Evolutionary conservation across 2,888 invertebrate species (phyloP), one percentile per base, ranked within the genome.

Genomic region (Leptothorax acervorum): DNA sequence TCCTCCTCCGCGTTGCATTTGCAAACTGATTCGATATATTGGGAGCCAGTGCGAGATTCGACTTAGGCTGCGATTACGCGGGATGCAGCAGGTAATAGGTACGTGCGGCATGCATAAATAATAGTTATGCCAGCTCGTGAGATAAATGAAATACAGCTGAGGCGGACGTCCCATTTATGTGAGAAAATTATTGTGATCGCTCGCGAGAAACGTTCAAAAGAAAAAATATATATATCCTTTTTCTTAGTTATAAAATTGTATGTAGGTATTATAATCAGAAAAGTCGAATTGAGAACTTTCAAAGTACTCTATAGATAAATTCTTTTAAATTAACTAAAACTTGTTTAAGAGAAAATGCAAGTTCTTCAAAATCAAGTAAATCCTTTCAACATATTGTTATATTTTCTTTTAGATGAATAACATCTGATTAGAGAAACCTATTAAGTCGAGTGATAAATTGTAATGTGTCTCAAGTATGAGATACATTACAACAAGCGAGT

Each of bases 101-200:
- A 83, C 60, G 63, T 35, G 70, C 68, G 35, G 85, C 82, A 82
- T 87, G 82, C 90, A 89, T 86, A 88, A 86, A 78, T 85, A 84
- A 84, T 84, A 70, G 57, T 70, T 83, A 68, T 75, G 65, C 53
- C 60, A 55, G 62, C 51, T 65, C 74, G 78, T 57, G 62, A 71
- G 73, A 85, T 84, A 78, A 73, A 83, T 73, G 84, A 83, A 74
- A 28, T 35, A 63, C 39, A 62, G n/a, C 15, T 60, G n/a, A 53
- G 9, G 45, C 45, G 55, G 23, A 79, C 82, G 35, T 83, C 79
- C 48, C 48, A 62, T 74, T 81, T 81, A 74, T 23, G 18, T 28
- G 8, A 9, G 48, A 8, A 73, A 74, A 81, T 74, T 73, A 79
- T 79, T 73, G 74, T 45, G 12, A 74, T 39, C 12, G 35, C 48